A percentile compares a stretch with the other conserved stretches of the same genome.
These are phyloP conservation scores for Odontomachus brunneus DNA, from an alignment of 1,140 invertebrate species.

Conservation along the genomic window DNA sequence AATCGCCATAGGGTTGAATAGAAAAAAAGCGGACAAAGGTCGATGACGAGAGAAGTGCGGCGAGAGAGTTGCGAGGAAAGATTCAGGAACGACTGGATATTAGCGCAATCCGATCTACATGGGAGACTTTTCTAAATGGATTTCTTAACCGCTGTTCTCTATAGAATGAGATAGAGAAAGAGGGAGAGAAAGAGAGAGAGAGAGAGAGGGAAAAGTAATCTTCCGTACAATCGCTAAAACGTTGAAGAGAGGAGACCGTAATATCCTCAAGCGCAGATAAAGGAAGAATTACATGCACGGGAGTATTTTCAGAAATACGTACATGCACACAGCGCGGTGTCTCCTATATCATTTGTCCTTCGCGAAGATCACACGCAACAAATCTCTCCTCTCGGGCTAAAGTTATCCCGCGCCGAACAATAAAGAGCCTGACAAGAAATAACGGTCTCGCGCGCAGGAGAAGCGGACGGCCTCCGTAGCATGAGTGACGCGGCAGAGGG, in stretches of 20 bases:
- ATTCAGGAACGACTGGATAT: constrained; percentile 8
- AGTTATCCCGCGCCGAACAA: constrained; percentile 38
- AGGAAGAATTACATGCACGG: background rate
- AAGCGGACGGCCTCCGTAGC: constrained; percentile 31
- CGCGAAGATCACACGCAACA: constrained; percentile 27
- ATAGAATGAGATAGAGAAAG: background rate
- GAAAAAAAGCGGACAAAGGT: constrained; percentile 27
- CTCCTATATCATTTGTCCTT: background rate
- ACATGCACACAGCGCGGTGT: background rate
- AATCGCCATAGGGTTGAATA: constrained; percentile 8
- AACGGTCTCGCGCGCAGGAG: constrained; percentile 19
- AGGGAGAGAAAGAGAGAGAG: background rate
- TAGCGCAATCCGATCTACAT: constrained; percentile 40
- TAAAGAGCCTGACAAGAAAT: constrained; percentile 52
- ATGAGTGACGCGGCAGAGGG: constrained; percentile 7
- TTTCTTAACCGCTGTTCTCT: constrained; percentile 2
- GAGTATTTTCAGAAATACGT: constrained; percentile 15
- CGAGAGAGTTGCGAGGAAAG: background rate
- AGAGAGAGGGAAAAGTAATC: constrained; percentile 16
- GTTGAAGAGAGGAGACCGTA: background rate
- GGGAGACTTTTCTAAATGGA: constrained; percentile 17
- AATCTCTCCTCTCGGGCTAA: constrained; percentile 28
- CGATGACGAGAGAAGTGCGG: background rate
- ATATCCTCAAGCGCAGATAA: constrained; percentile 18
- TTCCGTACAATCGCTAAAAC: constrained; percentile 9